A percentile compares a stretch with the other conserved stretches of the same genome.
Evolutionary conservation across 2,888 invertebrate genomes (phyloP).

Genomic region (Volucella bombylans): DNA sequence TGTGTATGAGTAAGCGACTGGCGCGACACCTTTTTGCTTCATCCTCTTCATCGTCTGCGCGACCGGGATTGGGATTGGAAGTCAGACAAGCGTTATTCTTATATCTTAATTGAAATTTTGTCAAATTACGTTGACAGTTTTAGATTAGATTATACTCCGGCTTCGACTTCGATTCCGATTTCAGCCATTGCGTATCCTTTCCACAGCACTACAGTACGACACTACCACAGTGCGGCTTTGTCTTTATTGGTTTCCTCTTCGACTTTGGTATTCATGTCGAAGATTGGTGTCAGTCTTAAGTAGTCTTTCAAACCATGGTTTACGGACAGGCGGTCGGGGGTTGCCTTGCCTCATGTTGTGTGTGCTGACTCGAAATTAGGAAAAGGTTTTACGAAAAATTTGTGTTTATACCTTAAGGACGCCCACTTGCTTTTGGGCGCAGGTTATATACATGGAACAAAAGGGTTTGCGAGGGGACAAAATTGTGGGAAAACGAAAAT

Average conservation of each 20-base stretch:
- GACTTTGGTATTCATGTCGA: conserved; percentile 37
- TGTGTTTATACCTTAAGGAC: conserved; percentile 28
- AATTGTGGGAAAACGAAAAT: too few species aligned
- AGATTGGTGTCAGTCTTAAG: conserved; percentile 66
- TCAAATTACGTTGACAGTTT: conserved; percentile 79
- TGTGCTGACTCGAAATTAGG: conserved; percentile 61
- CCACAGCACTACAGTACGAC: too few species aligned
- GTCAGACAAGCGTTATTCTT: conserved; percentile 78
- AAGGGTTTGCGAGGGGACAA: neutral
- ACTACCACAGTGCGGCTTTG: conserved; percentile 32
- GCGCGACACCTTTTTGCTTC: conserved; percentile 67
- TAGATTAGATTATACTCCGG: conserved; percentile 77
- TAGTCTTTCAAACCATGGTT: conserved; percentile 43
- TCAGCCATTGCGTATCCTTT: neutral
- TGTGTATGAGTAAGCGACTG: conserved; percentile 30
- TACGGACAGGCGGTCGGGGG: neutral
- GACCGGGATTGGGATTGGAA: conserved; percentile 70
- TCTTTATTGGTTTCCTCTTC: conserved; percentile 58
- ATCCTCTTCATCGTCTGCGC: conserved; percentile 53
- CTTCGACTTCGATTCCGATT: neutral
- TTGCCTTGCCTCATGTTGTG: conserved; percentile 32
- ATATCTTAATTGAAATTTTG: conserved; percentile 80
- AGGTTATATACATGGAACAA: conserved; percentile 5
- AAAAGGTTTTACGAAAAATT: conserved; percentile 54
- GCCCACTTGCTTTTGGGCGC: conserved; percentile 43